Evolutionary conservation across 2,888 invertebrate species (phyloP).

Genomic region (Mayetiola destructor): DNA sequence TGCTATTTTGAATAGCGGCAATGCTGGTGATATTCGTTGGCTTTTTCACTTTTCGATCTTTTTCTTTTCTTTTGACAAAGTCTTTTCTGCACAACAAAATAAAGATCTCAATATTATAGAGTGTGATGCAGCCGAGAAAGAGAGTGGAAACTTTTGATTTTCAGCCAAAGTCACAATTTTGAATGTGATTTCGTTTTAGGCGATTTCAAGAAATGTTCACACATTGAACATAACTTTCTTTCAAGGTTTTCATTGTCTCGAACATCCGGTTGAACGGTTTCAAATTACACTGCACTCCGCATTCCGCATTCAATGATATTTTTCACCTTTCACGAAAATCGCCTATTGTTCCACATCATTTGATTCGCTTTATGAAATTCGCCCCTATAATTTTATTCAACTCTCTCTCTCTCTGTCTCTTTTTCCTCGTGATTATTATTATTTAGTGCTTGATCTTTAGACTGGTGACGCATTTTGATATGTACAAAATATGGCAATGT

Average conservation of each 20-base stretch:
- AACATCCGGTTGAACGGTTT: constrained; percentile 14
- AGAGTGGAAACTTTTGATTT: too few species aligned
- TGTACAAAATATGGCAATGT: background rate
- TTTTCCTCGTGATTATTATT: background rate
- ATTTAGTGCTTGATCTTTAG: background rate
- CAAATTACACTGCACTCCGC: constrained; percentile 8
- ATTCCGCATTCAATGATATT: background rate
- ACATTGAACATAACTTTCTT: constrained; percentile 3
- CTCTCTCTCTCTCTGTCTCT: background rate
- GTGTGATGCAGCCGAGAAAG: too few species aligned
- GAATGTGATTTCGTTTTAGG: too few species aligned
- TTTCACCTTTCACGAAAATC: constrained; percentile 6
- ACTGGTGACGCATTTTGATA: too few species aligned
- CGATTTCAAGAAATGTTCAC: background rate
- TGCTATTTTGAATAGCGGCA: too few species aligned
- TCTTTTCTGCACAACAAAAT: too few species aligned
- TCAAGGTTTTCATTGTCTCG: background rate
- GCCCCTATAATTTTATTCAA: background rate
- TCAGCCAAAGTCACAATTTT: too few species aligned
- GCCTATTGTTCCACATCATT: background rate
- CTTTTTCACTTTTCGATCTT: too few species aligned
- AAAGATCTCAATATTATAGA: too few species aligned
- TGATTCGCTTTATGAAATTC: background rate
- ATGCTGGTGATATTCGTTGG: too few species aligned
- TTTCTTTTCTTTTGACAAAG: too few species aligned